Evolutionary conservation across 2,113 vertebrate species (phyloP).

Genomic region (Eclectus roratus): DNA sequence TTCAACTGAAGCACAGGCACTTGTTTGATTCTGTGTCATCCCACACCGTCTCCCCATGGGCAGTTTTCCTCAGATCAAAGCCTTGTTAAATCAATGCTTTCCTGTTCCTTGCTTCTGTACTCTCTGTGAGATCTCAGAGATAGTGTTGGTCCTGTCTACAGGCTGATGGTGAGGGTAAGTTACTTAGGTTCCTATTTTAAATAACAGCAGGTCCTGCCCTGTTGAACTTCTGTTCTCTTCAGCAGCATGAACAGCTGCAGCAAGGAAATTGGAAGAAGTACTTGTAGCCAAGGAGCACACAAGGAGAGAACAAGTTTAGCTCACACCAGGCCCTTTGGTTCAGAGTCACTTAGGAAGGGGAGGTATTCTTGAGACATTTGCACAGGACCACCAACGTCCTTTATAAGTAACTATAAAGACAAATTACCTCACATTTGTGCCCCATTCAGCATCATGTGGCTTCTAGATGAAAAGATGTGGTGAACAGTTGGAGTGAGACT

Average conservation of each 20-base stretch:
- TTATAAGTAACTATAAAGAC: not conserved
- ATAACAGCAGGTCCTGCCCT: not conserved
- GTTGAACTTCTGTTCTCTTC: not conserved
- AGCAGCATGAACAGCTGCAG: not conserved
- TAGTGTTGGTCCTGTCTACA: not conserved
- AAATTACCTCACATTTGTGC: not conserved
- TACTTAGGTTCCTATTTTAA: not conserved
- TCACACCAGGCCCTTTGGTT: not conserved
- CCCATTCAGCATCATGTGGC: not conserved
- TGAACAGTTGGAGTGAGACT: not conserved
- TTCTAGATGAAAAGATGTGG: not conserved
- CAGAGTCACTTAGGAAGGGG: fast-evolving
- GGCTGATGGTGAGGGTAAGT: not conserved
- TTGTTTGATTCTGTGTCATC: not conserved
- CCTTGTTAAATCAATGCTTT: not conserved
- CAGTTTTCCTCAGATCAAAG: conserved; percentile 49
- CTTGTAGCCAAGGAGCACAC: not conserved
- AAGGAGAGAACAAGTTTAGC: not conserved
- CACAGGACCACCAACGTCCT: not conserved
- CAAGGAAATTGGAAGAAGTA: not conserved
- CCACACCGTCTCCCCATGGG: not conserved
- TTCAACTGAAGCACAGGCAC: fast-evolving
- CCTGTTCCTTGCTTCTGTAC: not conserved
- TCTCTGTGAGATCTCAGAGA: not conserved
- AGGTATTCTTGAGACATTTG: not conserved